Conservation (phyloP, 2,113 vertebrate species). For the Aegithalos caudatus region DNA sequence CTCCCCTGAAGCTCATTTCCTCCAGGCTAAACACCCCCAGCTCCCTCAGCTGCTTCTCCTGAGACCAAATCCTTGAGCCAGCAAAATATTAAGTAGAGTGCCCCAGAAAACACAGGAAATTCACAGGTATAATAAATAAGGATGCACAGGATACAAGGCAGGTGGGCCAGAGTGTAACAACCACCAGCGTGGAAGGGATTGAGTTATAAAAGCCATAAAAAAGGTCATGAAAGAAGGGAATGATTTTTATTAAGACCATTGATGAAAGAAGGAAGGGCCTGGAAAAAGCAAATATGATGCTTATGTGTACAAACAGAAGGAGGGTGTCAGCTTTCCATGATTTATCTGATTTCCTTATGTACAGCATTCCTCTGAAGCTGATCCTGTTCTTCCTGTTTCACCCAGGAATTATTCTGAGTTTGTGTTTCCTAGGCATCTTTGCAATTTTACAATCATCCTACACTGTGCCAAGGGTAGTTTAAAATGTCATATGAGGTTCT, state of each 20-base stretch:
- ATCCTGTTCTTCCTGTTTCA: background rate
- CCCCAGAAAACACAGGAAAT: background rate
- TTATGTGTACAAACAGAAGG: background rate
- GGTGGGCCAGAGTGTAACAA: background rate
- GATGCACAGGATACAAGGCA: background rate
- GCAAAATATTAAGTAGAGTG: background rate
- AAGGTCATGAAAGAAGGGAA: background rate
- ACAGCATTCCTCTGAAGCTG: background rate
- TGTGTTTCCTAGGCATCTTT: conserved; percentile 29
- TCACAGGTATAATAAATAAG: background rate
- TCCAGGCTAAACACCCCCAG: background rate
- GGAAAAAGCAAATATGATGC: background rate
- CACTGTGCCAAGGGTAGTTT: conserved; percentile 15
- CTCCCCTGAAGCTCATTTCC: background rate
- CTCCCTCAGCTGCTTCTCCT: background rate
- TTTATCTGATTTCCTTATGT: background rate
- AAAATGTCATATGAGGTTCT: conserved; percentile 23
- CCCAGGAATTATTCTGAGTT: conserved; percentile 10
- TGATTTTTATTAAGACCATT: background rate
- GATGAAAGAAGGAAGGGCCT: background rate
- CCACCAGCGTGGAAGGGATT: background rate
- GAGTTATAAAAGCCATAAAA: background rate
- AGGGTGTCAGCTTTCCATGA: background rate
- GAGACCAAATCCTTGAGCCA: background rate
- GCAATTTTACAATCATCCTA: conserved; percentile 5